Conservation (phyloP, 2,113 vertebrate genomes). For the Rattus rattus region DNA sequence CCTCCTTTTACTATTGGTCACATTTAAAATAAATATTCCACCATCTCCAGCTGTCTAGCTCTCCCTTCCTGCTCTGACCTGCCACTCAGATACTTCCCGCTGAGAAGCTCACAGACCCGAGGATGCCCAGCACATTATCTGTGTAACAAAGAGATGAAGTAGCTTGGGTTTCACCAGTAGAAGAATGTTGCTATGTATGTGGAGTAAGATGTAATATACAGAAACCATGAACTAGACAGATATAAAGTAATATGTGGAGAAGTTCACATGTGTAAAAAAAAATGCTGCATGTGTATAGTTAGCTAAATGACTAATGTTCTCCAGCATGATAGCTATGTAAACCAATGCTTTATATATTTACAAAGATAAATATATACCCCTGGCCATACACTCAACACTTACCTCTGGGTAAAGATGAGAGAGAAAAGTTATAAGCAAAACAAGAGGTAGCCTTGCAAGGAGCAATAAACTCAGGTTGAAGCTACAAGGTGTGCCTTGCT, state of each 20-base stretch:
- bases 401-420: not conserved
- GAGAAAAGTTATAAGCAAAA: not conserved
- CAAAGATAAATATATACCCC: not conserved
- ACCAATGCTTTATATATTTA: not conserved
- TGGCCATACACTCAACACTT: not conserved
- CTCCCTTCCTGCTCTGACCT: conserved; percentile 45
- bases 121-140: conserved; percentile 1
- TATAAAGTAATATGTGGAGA: not conserved
- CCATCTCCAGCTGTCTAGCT: conserved; percentile 52
- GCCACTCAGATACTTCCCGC: conserved; percentile 35
- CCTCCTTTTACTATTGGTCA: conserved; percentile 60
- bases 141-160: not conserved
- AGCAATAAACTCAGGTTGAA: not conserved
- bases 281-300: not conserved
- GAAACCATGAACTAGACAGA: not conserved
- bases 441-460: not conserved
- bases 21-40: conserved; percentile 73
- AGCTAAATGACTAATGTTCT: not conserved
- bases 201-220: not conserved
- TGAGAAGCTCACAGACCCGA: not conserved
- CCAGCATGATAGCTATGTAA: not conserved
- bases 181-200: not conserved
- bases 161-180: not conserved
- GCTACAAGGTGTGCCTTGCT: not conserved
- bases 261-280: not conserved